Evolutionary conservation across 2,888 invertebrate genomes (phyloP).

Genomic region (Stegophylla sp.): DNA sequence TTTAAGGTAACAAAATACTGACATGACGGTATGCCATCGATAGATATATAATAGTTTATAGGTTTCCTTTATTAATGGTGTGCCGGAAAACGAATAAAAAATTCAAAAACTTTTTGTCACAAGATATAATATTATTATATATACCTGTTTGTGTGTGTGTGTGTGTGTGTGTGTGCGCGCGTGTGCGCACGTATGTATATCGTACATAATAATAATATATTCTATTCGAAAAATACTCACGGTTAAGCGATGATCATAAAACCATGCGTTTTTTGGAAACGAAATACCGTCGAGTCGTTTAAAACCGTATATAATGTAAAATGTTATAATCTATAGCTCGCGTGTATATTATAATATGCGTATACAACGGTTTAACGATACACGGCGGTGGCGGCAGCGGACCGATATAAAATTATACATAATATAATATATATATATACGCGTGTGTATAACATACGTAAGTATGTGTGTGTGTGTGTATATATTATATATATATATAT

Average conservation of each 20-base stretch:
- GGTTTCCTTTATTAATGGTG: too few species aligned
- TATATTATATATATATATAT: too few species aligned
- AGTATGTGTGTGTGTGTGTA: not conserved
- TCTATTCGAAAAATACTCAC: not conserved
- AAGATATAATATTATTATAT: not conserved
- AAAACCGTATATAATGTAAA: not conserved
- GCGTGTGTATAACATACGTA: not conserved
- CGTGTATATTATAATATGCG: too few species aligned
- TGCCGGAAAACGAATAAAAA: too few species aligned
- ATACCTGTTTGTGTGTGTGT: not conserved
- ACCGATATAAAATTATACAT: not conserved
- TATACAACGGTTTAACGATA: conserved; percentile 14
- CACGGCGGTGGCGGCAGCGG: not conserved
- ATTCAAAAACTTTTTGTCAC: too few species aligned
- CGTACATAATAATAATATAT: not conserved
- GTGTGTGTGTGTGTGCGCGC: not conserved
- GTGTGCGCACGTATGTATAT: not conserved
- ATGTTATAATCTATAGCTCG: too few species aligned
- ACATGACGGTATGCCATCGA: too few species aligned
- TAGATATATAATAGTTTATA: too few species aligned
- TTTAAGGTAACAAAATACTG: too few species aligned
- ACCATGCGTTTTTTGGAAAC: not conserved
- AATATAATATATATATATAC: not conserved
- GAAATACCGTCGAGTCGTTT: not conserved
- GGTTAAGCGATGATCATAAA: not conserved